Evolutionary conservation across 2,113 vertebrate genomes (phyloP), one percentile per base, ranked within the genome.

Genomic region (Tricholaema leucomelas): DNA sequence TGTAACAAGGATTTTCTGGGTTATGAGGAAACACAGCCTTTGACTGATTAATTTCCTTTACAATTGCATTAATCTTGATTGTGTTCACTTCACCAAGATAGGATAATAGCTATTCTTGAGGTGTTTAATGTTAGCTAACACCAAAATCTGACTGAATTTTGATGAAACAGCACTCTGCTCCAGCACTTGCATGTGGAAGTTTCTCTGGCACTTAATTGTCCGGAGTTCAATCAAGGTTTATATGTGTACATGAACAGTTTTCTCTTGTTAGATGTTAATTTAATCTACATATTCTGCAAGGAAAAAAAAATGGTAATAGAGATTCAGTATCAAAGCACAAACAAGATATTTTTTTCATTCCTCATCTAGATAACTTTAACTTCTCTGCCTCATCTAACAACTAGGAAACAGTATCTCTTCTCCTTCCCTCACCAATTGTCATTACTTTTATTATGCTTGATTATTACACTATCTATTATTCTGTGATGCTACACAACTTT

Each of bases 171-270:
- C 11, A 66, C 9, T 78, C 33, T 81, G 14, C 66, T 63, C 50
- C 42, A 58, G 20, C 55, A 65, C 30, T 4, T 31, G 63, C 30
- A 27, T 0, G 0, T 72, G 52, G 31, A 79, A 71, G 15, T 64
- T 1, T 1, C 35, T 70, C 72, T 79, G 61, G 24, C 15, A 11
- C 66, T 61, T 69, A 9, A 4, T 6, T 25, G 10, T 63, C 50
- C 16, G 42, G 35, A 48, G 25, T 64, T 50, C 16, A 70, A 25
- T 13, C 36, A 74, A 63, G 13, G 59, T 81, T 91, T 50, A 6
- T n/a, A 15, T 15, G 30, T 35, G 19, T 19, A 28, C 2, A 0
- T 38, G 42, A 74, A 42, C 5, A 31, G 20, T 60, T 75, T 65
- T 74, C 7, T 65, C 63, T 46, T 59, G 10, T 21, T 66, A 46